phyloP scores from a whole-genome alignment of 2,888 invertebrate genomes.

The Chesias legatella region DNA sequence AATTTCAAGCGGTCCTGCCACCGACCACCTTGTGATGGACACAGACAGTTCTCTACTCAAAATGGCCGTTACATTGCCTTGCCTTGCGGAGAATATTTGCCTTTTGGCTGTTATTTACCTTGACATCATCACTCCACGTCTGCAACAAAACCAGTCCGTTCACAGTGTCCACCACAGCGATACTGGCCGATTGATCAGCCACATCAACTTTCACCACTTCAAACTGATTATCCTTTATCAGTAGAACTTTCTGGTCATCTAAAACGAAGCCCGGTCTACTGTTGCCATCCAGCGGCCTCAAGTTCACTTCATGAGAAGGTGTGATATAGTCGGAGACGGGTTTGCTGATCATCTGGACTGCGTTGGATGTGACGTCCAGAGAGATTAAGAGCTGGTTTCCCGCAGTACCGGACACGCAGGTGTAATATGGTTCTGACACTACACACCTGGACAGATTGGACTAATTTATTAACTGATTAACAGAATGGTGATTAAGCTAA shows the following conservation, averaged over 20 bases:
- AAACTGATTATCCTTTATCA: constrained; percentile 58
- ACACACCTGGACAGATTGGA: constrained; percentile 74
- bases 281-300: constrained; percentile 54
- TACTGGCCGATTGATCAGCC: constrained; percentile 50
- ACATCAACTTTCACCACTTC: constrained; percentile 43
- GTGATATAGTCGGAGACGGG: constrained; percentile 57
- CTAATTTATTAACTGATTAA: constrained; percentile 3
- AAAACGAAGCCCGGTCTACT: constrained; percentile 62
- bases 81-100: too few relatives aligned
- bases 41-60: too few relatives aligned
- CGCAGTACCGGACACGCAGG: constrained; percentile 79
- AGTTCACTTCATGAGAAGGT: constrained; percentile 34
- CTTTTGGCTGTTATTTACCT: constrained; percentile 47
- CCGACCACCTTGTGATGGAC: too few relatives aligned
- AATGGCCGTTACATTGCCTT: too few relatives aligned
- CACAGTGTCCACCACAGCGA: constrained; percentile 51
- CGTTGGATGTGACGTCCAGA: constrained; percentile 80
- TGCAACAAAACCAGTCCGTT: constrained; percentile 56
- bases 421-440: constrained; percentile 82
- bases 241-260: constrained; percentile 55
- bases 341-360: constrained; percentile 70
- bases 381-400: constrained; percentile 79
- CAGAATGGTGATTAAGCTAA: too few relatives aligned
- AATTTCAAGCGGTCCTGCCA: too few relatives aligned
- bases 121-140: constrained; percentile 54